Evolutionary conservation across 2,888 invertebrate genomes (phyloP).

Genomic region (Fabriciana adippe): DNA sequence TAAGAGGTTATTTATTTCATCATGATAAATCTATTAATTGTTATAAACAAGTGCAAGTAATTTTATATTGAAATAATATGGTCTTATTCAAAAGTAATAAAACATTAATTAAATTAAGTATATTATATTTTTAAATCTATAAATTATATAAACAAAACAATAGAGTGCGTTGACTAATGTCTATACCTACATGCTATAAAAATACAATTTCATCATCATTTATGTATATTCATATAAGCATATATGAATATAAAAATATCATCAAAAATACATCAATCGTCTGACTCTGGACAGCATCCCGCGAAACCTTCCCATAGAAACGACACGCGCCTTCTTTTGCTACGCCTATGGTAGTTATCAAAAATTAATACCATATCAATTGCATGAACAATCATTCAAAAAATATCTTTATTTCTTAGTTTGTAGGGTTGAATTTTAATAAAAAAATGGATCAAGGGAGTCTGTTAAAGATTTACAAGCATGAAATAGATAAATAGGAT

Average conservation of each 20-base stretch:
- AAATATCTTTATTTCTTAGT: constrained; percentile 18
- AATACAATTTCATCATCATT: no score
- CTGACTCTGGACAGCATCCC: constrained; percentile 30
- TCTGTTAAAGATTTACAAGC: constrained; percentile 53
- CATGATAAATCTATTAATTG: no score
- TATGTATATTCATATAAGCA: background rate
- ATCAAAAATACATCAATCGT: constrained; percentile 31
- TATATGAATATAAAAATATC: constrained; percentile 4
- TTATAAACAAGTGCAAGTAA: no score
- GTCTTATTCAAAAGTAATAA: no score
- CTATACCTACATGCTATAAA: no score
- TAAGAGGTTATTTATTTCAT: no score
- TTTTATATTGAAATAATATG: no score
- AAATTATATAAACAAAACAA: no score
- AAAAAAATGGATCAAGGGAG: constrained; percentile 37
- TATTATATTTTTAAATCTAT: no score
- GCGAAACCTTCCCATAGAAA: constrained; percentile 67
- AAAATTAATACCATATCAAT: constrained; percentile 48
- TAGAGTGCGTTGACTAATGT: no score
- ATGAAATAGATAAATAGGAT: constrained; percentile 72
- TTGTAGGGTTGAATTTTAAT: constrained; percentile 16
- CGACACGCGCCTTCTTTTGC: constrained; percentile 71
- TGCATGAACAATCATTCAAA: constrained; percentile 16
- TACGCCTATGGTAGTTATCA: constrained; percentile 53
- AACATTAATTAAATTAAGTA: no score